Evolutionary conservation across 92 coral and sea anemone species (phyloP).

Genomic region (Epizoanthus rinbou): DNA sequence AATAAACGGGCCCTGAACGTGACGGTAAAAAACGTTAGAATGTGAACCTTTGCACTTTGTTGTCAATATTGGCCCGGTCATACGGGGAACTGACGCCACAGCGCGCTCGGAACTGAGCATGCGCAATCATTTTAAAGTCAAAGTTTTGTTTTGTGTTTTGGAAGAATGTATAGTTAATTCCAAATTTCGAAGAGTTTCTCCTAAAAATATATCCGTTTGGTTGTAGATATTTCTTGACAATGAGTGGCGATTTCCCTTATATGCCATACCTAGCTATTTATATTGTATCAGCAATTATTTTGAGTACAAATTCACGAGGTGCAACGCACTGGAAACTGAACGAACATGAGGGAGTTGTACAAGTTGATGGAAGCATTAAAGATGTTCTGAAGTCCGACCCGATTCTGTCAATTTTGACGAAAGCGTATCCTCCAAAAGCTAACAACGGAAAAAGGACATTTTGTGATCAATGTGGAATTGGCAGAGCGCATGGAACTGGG

Average conservation of each 20-base stretch:
- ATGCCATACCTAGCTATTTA: slow-evolving; percentile 86
- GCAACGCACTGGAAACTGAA: slow-evolving; percentile 98
- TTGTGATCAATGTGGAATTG: slow-evolving; percentile 75
- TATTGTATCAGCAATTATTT: slow-evolving; percentile 86
- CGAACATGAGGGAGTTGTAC: slow-evolving; percentile 92
- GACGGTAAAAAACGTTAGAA: too few species aligned
- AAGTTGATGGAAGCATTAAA: slow-evolving; percentile 66
- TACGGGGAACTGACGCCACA: slow-evolving; percentile 19
- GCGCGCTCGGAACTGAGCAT: slow-evolving; percentile 17
- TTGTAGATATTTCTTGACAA: slow-evolving; percentile 28
- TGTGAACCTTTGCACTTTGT: too few species aligned
- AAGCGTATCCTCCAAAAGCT: slow-evolving; percentile 85
- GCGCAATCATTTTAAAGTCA: slow-evolving; percentile 15
- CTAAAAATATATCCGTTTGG: slow-evolving; percentile 5
- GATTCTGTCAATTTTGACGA: slow-evolving; percentile 85
- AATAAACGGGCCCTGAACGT: too few species aligned
- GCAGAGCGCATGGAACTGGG: slow-evolving; percentile 67
- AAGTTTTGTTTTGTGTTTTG: slow-evolving; percentile 29
- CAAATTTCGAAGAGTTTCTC: neutral
- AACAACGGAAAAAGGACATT: slow-evolving; percentile 62
- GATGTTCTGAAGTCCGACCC: slow-evolving; percentile 97
- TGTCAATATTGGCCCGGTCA: neutral
- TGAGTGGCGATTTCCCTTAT: slow-evolving; percentile 87
- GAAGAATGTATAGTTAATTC: slow-evolving; percentile 31
- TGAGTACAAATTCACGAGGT: slow-evolving; percentile 90